Evolutionary conservation across 2,113 vertebrate genomes (phyloP), one percentile per base, ranked within the genome.

Genomic region (Stigmatopora argus): DNA sequence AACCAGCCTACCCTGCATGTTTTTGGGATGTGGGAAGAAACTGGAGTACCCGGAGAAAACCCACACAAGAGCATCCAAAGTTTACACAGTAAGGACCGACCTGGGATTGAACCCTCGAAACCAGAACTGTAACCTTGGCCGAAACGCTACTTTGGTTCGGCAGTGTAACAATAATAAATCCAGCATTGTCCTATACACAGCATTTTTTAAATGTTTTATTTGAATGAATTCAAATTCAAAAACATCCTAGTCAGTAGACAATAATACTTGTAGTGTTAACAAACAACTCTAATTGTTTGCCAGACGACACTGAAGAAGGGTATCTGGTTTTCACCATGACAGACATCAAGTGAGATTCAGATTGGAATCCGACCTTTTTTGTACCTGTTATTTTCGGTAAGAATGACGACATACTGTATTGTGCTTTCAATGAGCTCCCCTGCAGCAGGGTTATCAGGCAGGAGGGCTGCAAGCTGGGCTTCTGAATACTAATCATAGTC

Each of bases 401-500:
- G 19, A 61, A 61, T 61, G 19, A 61, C 35, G 21, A 45, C 59
- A 44, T 45, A 41, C 11, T 19, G 58, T 60, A 41, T 19, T 19
- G 58, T 60, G 63, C 17, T 69, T 68, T 41, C 38, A 4, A 31
- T 73, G 67, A 72, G 70, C 56, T 62, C 38, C 60, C 61, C n/a
- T 17, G 26, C 14, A 65, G 46, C 66, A 68, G 72, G 62, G 70
- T 80, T 60, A 66, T 69, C 0, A 38, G 67, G 64, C 79, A 78
- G 12, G 52, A 58, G 38, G 64, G 69, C 62, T 21, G 15, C 57
- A 75, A 68, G 65, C 62, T 64, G 69, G 45, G 51, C 65, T 56
- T 70, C 52, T 67, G 73, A 83, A 85, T 80, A 73, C 70, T 81
- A 74, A 77, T 75, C 67, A 59, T 49, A 60, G 46, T 63, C 80